Evolutionary conservation across 2,113 vertebrate genomes (phyloP), one percentile per base, ranked within the genome.

Genomic region (Murina feae): DNA sequence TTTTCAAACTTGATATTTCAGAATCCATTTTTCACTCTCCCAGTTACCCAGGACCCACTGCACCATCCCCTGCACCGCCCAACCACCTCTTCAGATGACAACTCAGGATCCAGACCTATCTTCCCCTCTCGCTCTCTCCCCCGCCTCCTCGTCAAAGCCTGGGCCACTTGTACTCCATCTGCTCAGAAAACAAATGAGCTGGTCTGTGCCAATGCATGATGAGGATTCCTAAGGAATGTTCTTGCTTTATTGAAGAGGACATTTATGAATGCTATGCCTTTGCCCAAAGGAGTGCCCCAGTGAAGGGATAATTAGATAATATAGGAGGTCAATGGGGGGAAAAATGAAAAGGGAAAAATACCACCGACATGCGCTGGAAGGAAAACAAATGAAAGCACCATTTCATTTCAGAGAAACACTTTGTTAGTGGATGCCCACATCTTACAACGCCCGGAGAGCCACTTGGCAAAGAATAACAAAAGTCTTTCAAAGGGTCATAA

Each of bases 241-340:
- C 44, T 80, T 83, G 42, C 63, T 80, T 65, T 79, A 80, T 44
- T 69, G 39, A 90, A 58, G 66, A 80, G 20, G 55, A 90, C 39
- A 86, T 88, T 75, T 86, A 82, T 78, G 47, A 96, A 55, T 74
- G 35, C 18, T 65, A 12, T 42, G 51, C 9, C 8, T 91, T 94
- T 82, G 53, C 47, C 71, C 47, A 71, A 66, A 87, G 51, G 37
- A 60, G 18, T 69, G 28, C n/a, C n/a, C 81, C 55, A 17, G 37
- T 39, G 53, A 58, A 32, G 39, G 42, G 9, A 47, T 49, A 82
- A 91, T 80, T 86, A 93, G 65, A 53, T 76, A 86, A 83, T 23
- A 63, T 16, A 63, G 23, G 63, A 53, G 58, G 60, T 42, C 58
- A 84, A 28, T 74, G n/a, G 32, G 39, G 35, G 47, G 1, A 28